Evolutionary conservation across 2,888 invertebrate species (phyloP), one percentile per base, ranked within the genome.

Genomic region (Eucriotettix oculatus): DNA sequence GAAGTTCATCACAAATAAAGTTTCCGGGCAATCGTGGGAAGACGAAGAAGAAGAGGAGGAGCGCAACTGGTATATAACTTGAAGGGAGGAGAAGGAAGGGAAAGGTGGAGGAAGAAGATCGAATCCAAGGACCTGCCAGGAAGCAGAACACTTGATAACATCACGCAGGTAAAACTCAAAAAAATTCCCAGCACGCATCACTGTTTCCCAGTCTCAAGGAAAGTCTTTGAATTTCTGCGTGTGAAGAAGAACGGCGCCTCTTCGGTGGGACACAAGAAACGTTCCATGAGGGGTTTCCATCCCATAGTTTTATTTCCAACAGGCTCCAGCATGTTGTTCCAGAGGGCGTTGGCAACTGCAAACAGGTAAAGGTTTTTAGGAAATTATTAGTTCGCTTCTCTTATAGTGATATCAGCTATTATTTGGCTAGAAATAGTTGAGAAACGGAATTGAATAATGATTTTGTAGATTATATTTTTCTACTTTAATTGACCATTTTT

Each of bases 141-240:
- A 29, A 7, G n/a, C n/a, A n/a, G n/a, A n/a, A n/a, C n/a, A n/a
- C n/a, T n/a, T n/a, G n/a, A n/a, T n/a, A n/a, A n/a, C n/a, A n/a
- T n/a, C 29, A 2, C 29, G 3, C 29, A 29, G 29, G 29, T n/a
- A n/a, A n/a, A 64, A 64, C 40, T 61, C 42, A 56, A 16, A 52
- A 12, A 11, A 53, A 57, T 62, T 53, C 69, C 68, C 29, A 29
- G 2, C 29, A 29, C 29, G 29, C n/a, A n/a, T 29, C 29, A 29
- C 68, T 79, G 78, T 62, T 68, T 70, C 40, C 79, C 79, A 42
- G 73, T 75, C 59, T 68, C 64, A 12, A 71, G 68, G 68, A 71
- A 79, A 16, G 66, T 67, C 63, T 70, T 70, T 2, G 78, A 77
- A 72, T 85, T 85, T 61, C 73, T 75, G 40, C 75, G 74, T 0